Evolutionary conservation across 2,888 invertebrate genomes (phyloP), one percentile per base, ranked within the genome.

Genomic region (Mechanitis messenoides): DNA sequence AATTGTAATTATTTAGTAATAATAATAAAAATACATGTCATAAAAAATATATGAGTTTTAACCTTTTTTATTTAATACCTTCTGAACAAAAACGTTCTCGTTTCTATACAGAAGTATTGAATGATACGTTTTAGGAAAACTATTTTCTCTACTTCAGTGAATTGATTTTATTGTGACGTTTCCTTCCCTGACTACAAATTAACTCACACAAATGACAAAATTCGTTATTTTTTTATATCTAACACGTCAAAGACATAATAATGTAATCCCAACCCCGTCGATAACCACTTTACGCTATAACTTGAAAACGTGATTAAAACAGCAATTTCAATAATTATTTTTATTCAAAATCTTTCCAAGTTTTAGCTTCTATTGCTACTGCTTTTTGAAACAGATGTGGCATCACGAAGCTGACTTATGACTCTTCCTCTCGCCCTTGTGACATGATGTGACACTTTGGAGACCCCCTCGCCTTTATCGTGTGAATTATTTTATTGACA

Each of bases 371-470:
- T 50, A 31, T 42, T 31, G 50, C 31, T 50, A 50, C 31, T 31
- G 11, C 50, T 50, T 50, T 50, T 50, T 47, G 47, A 6, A 47
- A 47, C 20, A 28, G 50, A 9, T 1, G 9, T 50, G 28, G 28
- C 50, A 28, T 50, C 50, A 50, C 50, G 50, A 9, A 28, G 50
- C 7, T 20, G 20, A 20, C 20, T 31, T 50, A 50, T 9, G 50
- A 50, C 50, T 50, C 50, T 31, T 50, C 50, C 31, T 50, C 50
- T 50, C 50, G 50, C 31, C 50, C 50, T 50, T 50, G 50, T 50
- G 50, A 50, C 50, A 31, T 50, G 50, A 31, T n/a, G 31, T 50
- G 31, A 50, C 31, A 50, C 50, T 50, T 50, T 50, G 50, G 5
- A 11, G 50, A 50, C 28, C 47, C 47, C 47, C 50, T 50, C 50